These are phyloP conservation scores for Centropyge bicolor DNA, from an alignment of 2,797 vertebrate genomes.

Conservation along the genomic window DNA sequence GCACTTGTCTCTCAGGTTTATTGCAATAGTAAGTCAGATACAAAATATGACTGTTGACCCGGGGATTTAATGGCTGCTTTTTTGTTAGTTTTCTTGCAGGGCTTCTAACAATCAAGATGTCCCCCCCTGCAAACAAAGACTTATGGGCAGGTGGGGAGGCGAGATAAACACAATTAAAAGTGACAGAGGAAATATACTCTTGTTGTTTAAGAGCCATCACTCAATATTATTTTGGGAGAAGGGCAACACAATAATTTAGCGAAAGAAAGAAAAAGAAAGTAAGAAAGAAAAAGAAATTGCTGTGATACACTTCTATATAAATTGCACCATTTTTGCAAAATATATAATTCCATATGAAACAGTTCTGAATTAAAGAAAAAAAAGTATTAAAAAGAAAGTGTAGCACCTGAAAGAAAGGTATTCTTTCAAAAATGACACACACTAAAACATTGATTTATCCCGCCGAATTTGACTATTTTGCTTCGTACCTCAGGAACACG, in stretches of 20 bases:
- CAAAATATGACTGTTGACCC: conserved; percentile 74
- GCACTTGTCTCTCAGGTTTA: conserved; percentile 67
- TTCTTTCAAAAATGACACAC: neutral
- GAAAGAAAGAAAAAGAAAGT: neutral
- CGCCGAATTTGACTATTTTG: conserved; percentile 9
- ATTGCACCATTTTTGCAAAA: neutral
- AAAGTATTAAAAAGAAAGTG: no score
- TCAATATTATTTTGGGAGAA: conserved; percentile 50
- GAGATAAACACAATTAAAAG: conserved; percentile 81
- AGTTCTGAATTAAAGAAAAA: neutral
- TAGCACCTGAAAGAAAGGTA: neutral
- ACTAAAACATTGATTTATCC: neutral
- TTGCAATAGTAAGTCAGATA: conserved; percentile 56
- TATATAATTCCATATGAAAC: neutral
- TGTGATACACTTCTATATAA: conserved; percentile 18
- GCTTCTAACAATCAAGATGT: conserved; percentile 69
- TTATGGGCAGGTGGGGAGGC: conserved; percentile 71
- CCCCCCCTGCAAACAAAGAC: conserved; percentile 74
- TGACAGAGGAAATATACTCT: conserved; percentile 59
- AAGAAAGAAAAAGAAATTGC: neutral
- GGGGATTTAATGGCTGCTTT: conserved; percentile 63
- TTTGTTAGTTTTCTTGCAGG: conserved; percentile 70
- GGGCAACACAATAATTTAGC: conserved; percentile 20
- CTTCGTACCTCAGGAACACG: conserved; percentile 5
- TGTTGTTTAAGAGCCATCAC: conserved; percentile 46